Base-by-base conservation (phyloP, 2,888 invertebrate genomes). In the Drosophila austrosaltans region DNA sequence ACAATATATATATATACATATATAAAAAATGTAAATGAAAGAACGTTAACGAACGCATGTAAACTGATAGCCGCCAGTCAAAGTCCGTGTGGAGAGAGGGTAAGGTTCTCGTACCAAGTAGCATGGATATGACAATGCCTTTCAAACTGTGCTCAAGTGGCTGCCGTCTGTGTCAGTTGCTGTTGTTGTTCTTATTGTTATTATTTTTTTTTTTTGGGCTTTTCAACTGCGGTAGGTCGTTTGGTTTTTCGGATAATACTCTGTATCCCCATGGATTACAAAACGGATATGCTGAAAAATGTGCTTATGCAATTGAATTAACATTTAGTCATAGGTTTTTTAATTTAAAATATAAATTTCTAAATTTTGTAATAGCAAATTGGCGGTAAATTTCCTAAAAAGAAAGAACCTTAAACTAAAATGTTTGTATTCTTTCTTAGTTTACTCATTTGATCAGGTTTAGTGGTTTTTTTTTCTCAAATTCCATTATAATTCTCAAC, bases 1-100 rank as follows among this genome's bases (percentile, higher is more conserved):
- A 28, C 16, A 16, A 28, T 28, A 28, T 28, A 28, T 1, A 28
- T 28, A 28, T 28, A 28, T 28, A 28, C 4, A 32, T 28, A 20
- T 77, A 80, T 67, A 68, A 73, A 72, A 67, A 72, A 66, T 53
- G 58, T 44, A 12, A 66, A 53, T 12, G 8, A 53, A n/a, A 53
- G 53, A 66, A 59, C 57, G 57, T 57, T 39, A 22, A 12, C 16
- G 58, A 42, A 58, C 30, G 32, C 58, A 67, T 75, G 83, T 82
- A 88, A 88, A 62, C 83, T 85, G 88, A 88, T 86, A 86, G 75
- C 80, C 44, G 75, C 80, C 44, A 69, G 58, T 56, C 64, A 59
- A 66, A 63, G 8, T 48, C 22, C 4, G 20, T 16, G 16, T 16
- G 59, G 54, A 67, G 53, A 60, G 32, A 63, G 65, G 66, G 64